Conservation (phyloP, 2,888 invertebrate genomes). For the Plebejus anna region DNA sequence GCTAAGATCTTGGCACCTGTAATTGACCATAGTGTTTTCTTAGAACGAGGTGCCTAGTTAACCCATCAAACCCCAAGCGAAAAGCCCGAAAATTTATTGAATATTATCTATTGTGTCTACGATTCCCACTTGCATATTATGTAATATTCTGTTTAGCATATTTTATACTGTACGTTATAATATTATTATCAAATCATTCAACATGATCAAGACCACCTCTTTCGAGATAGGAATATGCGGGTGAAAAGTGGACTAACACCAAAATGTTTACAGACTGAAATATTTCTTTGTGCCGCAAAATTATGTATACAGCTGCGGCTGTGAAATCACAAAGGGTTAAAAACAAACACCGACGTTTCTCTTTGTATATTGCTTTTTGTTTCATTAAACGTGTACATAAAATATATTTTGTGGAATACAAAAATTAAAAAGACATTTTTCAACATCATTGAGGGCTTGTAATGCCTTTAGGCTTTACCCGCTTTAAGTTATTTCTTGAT, state of each 20-base stretch:
- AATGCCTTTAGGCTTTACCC: too few relatives aligned
- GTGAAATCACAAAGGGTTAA: not conserved
- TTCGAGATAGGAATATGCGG: not conserved
- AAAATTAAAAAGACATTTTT: not conserved
- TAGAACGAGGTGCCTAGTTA: too few relatives aligned
- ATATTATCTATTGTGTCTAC: too few relatives aligned
- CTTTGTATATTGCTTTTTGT: constrained; percentile 14
- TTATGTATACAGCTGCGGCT: constrained; percentile 5
- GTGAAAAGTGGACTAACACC: not conserved
- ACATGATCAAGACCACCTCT: not conserved
- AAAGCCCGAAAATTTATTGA: too few relatives aligned
- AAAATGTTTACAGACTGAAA: not conserved
- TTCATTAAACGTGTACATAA: not conserved
- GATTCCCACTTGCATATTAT: too few relatives aligned
- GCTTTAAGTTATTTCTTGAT: too few relatives aligned
- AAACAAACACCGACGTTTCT: not conserved
- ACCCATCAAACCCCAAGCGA: too few relatives aligned
- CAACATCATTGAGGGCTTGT: not conserved
- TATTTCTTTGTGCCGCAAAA: constrained; percentile 7
- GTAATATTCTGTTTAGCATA: not conserved
- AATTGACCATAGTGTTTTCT: too few relatives aligned
- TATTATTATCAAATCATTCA: not conserved
- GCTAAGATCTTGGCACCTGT: too few relatives aligned
- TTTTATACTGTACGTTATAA: not conserved
- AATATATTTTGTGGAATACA: not conserved